A percentile compares a stretch with the other conserved stretches of the same genome.
Conservation (phyloP, 2,888 invertebrate species). For the Agonopterix alstromeriana region DNA sequence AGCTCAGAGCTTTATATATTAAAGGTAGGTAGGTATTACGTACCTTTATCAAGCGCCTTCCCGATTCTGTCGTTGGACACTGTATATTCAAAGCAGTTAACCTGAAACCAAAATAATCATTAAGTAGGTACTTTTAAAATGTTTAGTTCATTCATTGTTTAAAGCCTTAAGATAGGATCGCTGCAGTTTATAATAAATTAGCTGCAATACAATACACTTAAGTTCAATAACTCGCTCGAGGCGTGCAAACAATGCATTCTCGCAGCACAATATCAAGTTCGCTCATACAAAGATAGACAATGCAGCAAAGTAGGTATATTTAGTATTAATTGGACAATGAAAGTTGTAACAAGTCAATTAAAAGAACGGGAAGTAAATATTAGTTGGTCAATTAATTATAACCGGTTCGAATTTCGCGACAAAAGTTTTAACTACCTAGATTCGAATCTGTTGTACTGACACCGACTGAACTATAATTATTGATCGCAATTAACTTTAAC, state of each 20-base stretch:
- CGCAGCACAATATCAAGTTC: constrained; percentile 16
- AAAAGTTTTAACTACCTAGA: no score
- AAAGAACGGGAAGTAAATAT: no score
- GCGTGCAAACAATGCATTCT: constrained; percentile 24
- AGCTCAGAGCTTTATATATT: neutral
- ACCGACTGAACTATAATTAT: no score
- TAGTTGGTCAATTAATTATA: no score
- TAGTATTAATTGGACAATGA: no score
- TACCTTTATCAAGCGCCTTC: constrained; percentile 38
- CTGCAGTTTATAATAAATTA: neutral
- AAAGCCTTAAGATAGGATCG: neutral
- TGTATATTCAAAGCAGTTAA: constrained; percentile 52
- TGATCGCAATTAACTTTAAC: no score
- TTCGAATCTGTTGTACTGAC: no score
- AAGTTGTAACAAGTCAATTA: no score
- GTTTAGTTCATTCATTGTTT: neutral
- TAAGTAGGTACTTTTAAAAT: neutral
- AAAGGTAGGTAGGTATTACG: constrained; percentile 1
- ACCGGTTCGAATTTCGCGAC: no score
- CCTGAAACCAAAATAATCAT: constrained; percentile 27
- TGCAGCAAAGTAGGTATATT: neutral
- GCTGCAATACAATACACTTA: constrained; percentile 16
- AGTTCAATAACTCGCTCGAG: constrained; percentile 32
- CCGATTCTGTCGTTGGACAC: constrained; percentile 24
- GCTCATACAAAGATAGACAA: constrained; percentile 8